phyloP scores from a whole-genome alignment of 2,113 vertebrate genomes.

The Gavia stellata region DNA sequence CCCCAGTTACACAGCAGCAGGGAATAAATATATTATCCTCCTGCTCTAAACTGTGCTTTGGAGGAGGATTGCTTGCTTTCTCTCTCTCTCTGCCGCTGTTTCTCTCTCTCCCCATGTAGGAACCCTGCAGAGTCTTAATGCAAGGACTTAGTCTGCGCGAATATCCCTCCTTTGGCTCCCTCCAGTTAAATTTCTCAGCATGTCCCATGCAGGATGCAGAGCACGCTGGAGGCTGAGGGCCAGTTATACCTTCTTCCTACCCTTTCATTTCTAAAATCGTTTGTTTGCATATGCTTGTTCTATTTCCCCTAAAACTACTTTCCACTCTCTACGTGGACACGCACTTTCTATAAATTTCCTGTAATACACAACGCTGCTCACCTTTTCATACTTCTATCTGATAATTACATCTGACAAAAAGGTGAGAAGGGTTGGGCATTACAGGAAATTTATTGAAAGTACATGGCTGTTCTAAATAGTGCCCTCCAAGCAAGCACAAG shows the following conservation, averaged over 20 bases:
- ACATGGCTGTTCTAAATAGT: not conserved
- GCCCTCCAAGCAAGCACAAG: not conserved
- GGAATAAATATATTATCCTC: not conserved
- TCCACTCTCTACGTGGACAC: not conserved
- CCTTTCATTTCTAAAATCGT: not conserved
- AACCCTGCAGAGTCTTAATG: not conserved
- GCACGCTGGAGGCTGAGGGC: not conserved
- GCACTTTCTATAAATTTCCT: not conserved
- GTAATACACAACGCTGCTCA: rapidly evolving
- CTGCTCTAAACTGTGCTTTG: not conserved
- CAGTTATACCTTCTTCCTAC: not conserved
- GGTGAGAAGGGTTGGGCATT: not conserved
- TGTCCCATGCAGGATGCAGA: not conserved
- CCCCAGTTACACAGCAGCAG: not conserved
- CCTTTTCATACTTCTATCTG: not conserved
- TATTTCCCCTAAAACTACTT: not conserved
- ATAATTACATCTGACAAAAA: not conserved
- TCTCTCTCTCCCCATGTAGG: not conserved
- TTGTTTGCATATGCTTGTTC: not conserved
- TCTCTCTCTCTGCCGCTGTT: not conserved
- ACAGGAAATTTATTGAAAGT: not conserved
- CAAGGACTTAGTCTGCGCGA: not conserved
- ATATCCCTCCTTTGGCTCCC: not conserved
- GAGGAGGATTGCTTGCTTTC: not conserved
- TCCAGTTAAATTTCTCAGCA: not conserved